Evolutionary conservation across 2,888 invertebrate genomes (phyloP).

Genomic region (Parthenolecanium corni): DNA sequence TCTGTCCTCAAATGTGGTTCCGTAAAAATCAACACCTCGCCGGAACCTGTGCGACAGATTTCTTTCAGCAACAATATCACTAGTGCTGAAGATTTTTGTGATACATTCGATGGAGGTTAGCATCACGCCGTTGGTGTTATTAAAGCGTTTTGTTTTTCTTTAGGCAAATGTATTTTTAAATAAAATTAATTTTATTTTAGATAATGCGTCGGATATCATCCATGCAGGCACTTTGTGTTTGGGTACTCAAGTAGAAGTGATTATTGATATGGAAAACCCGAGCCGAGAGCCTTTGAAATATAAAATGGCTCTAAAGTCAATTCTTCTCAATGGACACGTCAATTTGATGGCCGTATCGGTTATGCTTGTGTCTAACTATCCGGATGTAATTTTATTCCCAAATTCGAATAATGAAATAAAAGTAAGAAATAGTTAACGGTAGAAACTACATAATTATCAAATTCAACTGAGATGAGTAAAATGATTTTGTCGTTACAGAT

Average conservation of each 20-base stretch:
- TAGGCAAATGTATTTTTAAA: too few relatives aligned
- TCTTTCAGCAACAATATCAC: background rate
- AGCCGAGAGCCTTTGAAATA: background rate
- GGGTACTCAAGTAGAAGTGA: slow-evolving; percentile 18
- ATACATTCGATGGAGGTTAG: background rate
- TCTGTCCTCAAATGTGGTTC: too few relatives aligned
- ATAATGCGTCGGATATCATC: background rate
- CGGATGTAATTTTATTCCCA: background rate
- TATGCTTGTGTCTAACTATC: slow-evolving; percentile 12
- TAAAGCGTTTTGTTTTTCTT: too few relatives aligned
- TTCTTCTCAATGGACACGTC: background rate
- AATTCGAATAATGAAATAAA: slow-evolving; percentile 7
- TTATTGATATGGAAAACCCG: slow-evolving; percentile 17
- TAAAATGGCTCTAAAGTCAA: slow-evolving; percentile 5
- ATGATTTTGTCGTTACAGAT: background rate
- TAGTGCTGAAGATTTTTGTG: background rate
- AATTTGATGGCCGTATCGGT: slow-evolving; percentile 4
- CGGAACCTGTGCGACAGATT: background rate
- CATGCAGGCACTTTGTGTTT: slow-evolving; percentile 14
- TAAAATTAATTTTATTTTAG: too few relatives aligned
- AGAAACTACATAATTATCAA: background rate
- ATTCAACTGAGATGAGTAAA: background rate
- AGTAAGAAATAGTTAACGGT: background rate
- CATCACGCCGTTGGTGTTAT: background rate
- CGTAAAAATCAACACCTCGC: too few relatives aligned